Base-by-base conservation (phyloP, 2,888 invertebrate genomes). In the Zeuzera pyrina region DNA sequence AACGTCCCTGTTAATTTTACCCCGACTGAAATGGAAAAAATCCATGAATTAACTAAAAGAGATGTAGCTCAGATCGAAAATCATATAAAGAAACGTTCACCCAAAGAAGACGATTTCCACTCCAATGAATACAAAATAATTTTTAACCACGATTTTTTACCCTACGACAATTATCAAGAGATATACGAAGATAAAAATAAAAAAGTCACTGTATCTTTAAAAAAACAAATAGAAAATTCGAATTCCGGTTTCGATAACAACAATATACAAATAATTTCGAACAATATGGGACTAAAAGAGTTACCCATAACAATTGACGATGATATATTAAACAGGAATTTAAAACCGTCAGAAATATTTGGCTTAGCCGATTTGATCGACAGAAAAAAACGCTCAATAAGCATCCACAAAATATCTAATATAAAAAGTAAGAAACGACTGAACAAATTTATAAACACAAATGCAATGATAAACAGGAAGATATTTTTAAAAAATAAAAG, bases 321-420 rank as follows among this genome's bases (percentile, higher is more conserved):
- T 3, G 49, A 57, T 16, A 48, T 67, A 12, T 58, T 68, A 15
- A 38, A 61, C 1, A 61, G 58, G 38, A 45, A 61, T 5, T 42
- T 68, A n/a, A 66, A 58, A 29, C 67, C 69, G 0, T 52, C 64
- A 1, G 59, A 70, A 50, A 67, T 68, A 39, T 55, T 73, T 5
- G 52, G 44, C 2, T 39, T 69, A 35, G 59, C 68, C 2, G 52
- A 55, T 28, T 23, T 65, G 5, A 44, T 68, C 8, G 46, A 57
- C 2, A 64, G 73, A 38, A 58, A 56, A 5, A 78, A 68, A 42
- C 44, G 74, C 31, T 49, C 61, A 0, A 2, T 64, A 1, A 59
- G 40, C 1, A 49, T 68, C 0, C 53, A 62, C 28, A 62, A 56
- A 34, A 52, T 69, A 33, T 54, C 59, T 4, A 66, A 63, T 33